A percentile compares a stretch with the other conserved stretches of the same genome.
phyloP scores from a whole-genome alignment of 2,888 invertebrate genomes.

The Marasmarcha lunaedactyla region DNA sequence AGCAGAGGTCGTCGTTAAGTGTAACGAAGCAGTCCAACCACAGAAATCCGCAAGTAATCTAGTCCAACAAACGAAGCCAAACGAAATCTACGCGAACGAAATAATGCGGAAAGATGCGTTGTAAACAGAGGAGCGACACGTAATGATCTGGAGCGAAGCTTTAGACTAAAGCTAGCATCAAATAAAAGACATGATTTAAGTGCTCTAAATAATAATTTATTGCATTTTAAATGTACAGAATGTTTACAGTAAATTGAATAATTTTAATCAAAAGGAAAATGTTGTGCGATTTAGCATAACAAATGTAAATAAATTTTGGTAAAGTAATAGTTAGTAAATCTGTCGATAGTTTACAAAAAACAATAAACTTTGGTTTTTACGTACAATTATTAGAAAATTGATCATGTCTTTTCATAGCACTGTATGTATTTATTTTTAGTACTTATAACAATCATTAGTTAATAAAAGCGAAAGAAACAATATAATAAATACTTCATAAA shows the following conservation, averaged over 20 bases:
- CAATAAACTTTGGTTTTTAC: not conserved
- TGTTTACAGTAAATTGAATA: not conserved
- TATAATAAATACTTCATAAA: constrained; percentile 1
- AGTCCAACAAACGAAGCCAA: too few relatives aligned
- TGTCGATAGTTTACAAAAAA: not conserved
- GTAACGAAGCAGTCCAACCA: too few relatives aligned
- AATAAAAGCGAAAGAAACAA: not conserved
- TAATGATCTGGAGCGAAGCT: too few relatives aligned
- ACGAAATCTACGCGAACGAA: too few relatives aligned
- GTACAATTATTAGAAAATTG: not conserved
- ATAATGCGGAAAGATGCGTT: too few relatives aligned
- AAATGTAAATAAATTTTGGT: not conserved
- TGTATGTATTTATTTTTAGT: not conserved
- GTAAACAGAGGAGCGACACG: too few relatives aligned
- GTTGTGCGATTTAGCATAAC: not conserved
- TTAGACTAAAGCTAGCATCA: too few relatives aligned
- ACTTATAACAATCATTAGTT: not conserved
- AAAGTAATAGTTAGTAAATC: not conserved
- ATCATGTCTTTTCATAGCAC: not conserved
- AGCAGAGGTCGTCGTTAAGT: too few relatives aligned
- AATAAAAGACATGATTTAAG: too few relatives aligned
- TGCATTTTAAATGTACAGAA: not conserved
- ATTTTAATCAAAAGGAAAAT: not conserved
- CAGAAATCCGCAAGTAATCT: too few relatives aligned
- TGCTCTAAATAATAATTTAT: not conserved